Percentiles rank a stretch among this genome's conserved stretches.
Conservation (phyloP, 2,113 vertebrate species). For the Ranitomeya imitator region DNA sequence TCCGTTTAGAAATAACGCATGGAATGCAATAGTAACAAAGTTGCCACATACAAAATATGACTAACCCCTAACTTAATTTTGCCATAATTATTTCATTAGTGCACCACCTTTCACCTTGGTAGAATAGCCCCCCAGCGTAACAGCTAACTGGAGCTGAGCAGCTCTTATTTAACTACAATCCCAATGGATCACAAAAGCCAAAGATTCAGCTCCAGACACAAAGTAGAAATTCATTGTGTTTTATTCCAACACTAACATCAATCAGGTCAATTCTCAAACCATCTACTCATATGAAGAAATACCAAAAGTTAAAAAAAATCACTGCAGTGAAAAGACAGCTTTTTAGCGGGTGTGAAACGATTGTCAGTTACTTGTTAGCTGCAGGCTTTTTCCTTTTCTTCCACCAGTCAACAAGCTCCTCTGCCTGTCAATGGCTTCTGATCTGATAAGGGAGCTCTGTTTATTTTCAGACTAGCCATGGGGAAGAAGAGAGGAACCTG, state of each 20-base stretch:
- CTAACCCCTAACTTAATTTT: not conserved
- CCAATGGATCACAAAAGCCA: not conserved
- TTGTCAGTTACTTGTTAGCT: constrained; percentile 56
- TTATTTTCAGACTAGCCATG: constrained; percentile 78
- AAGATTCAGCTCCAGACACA: not conserved
- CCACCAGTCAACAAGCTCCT: constrained; percentile 67
- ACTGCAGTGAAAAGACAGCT: constrained; percentile 15
- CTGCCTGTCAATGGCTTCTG: constrained; percentile 69
- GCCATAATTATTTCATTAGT: not conserved
- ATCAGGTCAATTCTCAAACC: constrained; percentile 31
- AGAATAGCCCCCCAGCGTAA: not conserved
- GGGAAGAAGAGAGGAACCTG: constrained; percentile 69
- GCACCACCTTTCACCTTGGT: not conserved
- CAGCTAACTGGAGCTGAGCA: not conserved
- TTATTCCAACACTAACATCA: constrained; percentile 22
- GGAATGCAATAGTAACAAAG: not conserved
- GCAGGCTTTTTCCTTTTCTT: constrained; percentile 71
- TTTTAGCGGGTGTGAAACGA: constrained; percentile 49
- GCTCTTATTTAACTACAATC: constrained; percentile 6
- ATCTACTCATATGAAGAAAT: constrained; percentile 26
- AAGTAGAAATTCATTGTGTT: not conserved
- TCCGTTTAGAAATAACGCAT: too few species aligned
- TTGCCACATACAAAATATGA: not conserved
- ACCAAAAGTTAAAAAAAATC: not conserved
- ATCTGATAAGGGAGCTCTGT: constrained; percentile 82